These are phyloP conservation scores for Tethea ocularis DNA, from an alignment of 2,888 invertebrate species.

Conservation along the genomic window DNA sequence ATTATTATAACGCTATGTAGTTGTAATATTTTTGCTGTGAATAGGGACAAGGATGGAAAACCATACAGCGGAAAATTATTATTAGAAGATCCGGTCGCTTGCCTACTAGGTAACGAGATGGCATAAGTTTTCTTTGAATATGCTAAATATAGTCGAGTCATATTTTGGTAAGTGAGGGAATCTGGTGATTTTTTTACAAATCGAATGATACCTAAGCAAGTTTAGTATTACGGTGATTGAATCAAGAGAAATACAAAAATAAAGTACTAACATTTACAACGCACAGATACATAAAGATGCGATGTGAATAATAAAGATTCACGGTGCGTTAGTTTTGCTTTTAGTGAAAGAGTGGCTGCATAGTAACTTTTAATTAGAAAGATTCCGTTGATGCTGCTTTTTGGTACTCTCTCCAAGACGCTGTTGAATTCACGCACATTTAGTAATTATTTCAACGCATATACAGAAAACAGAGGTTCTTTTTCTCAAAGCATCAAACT, in stretches of 20 bases:
- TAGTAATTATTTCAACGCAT: slow-evolving; percentile 11
- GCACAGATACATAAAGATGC: not conserved
- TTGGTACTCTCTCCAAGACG: slow-evolving; percentile 24
- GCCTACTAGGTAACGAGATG: slow-evolving; percentile 32
- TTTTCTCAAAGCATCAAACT: too few species aligned
- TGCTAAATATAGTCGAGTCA: slow-evolving; percentile 14
- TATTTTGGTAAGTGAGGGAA: too few species aligned
- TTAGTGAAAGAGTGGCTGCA: slow-evolving; percentile 29
- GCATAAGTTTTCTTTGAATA: slow-evolving; percentile 21
- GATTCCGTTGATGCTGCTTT: slow-evolving; percentile 37
- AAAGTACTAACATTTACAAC: not conserved
- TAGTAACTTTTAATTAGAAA: slow-evolving; percentile 46
- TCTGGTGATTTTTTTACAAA: too few species aligned
- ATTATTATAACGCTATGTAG: slow-evolving; percentile 22
- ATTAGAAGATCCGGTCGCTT: slow-evolving; percentile 44
- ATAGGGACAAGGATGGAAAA: slow-evolving; percentile 54
- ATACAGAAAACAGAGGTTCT: too few species aligned
- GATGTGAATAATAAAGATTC: slow-evolving; percentile 15
- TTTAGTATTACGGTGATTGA: too few species aligned
- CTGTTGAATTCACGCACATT: slow-evolving; percentile 32
- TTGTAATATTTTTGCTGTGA: slow-evolving; percentile 33
- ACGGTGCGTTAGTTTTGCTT: slow-evolving; percentile 28
- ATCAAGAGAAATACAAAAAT: not conserved
- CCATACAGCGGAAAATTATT: slow-evolving; percentile 51
- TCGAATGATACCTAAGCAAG: too few species aligned